Percentiles rank a stretch among this genome's conserved stretches.
phyloP scores from a whole-genome alignment of 2,113 vertebrate genomes.

The Acanthochromis polyacanthus region DNA sequence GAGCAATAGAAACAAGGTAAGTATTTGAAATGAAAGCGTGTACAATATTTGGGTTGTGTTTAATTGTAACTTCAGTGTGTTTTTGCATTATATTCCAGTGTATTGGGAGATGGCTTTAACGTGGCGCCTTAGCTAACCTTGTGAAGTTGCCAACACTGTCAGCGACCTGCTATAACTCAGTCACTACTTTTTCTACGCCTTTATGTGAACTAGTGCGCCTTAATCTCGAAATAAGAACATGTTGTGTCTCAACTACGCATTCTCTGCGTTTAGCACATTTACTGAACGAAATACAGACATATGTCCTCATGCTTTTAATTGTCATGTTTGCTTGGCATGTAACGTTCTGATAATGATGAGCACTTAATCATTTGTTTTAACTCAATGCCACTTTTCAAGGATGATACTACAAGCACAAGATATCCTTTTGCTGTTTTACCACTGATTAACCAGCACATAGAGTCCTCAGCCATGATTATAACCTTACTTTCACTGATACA shows the following conservation, averaged over 20 bases:
- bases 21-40: background rate
- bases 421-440: background rate
- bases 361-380: background rate
- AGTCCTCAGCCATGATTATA: too few species aligned
- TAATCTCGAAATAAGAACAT: background rate
- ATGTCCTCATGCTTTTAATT: background rate
- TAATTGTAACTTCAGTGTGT: background rate
- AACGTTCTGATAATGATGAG: background rate
- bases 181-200: background rate
- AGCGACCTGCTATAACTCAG: slow-evolving; percentile 2
- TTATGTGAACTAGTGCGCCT: background rate
- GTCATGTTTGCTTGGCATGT: background rate
- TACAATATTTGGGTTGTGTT: background rate
- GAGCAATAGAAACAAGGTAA: background rate
- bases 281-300: background rate
- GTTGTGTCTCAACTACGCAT: background rate
- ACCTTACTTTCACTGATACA: background rate
- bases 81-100: background rate
- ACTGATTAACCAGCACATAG: background rate
- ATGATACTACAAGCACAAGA: background rate
- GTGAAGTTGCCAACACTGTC: slow-evolving; percentile 55
- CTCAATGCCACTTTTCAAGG: slow-evolving; percentile 1
- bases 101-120: slow-evolving; percentile 58
- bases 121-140: slow-evolving; percentile 68
- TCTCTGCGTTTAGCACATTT: background rate